Evolutionary conservation across 2,888 invertebrate species (phyloP).

Genomic region (Hedya salicella): DNA sequence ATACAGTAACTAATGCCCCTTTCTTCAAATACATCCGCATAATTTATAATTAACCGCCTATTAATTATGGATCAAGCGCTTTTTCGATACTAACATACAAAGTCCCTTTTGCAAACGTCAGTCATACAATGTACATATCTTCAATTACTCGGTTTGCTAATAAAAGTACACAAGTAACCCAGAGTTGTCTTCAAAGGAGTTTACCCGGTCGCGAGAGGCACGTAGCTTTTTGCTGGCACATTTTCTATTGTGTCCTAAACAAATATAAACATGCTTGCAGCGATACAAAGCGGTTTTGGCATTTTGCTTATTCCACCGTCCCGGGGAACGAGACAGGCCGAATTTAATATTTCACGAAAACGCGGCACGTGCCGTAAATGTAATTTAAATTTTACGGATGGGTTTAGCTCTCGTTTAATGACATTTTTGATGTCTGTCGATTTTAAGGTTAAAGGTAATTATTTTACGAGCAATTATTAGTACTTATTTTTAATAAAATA

Average conservation of each 20-base stretch:
- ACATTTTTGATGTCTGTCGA: background rate
- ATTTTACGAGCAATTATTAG: background rate
- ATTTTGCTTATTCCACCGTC: constrained; percentile 36
- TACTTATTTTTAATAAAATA: too few species aligned
- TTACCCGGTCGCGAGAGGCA: constrained; percentile 20
- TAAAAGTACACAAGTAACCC: constrained; percentile 21
- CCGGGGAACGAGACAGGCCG: constrained; percentile 20
- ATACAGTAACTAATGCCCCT: background rate
- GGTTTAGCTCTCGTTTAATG: constrained; percentile 3
- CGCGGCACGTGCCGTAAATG: constrained; percentile 12
- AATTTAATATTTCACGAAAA: constrained; percentile 39
- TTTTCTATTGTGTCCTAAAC: constrained; percentile 42
- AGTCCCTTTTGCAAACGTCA: background rate
- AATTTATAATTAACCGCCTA: background rate
- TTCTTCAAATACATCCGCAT: background rate
- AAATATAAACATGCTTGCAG: constrained; percentile 39
- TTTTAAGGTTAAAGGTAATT: background rate
- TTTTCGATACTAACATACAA: background rate
- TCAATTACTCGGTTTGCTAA: constrained; percentile 11
- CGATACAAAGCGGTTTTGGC: constrained; percentile 34
- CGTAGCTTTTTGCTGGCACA: constrained; percentile 24
- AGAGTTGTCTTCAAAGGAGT: constrained; percentile 28
- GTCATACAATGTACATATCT: background rate
- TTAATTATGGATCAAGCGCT: background rate
- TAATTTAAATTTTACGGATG: constrained; percentile 29